These are phyloP conservation scores for Saguinus imperator DNA, from an alignment of 2,113 vertebrate species.

Conservation along the genomic window DNA sequence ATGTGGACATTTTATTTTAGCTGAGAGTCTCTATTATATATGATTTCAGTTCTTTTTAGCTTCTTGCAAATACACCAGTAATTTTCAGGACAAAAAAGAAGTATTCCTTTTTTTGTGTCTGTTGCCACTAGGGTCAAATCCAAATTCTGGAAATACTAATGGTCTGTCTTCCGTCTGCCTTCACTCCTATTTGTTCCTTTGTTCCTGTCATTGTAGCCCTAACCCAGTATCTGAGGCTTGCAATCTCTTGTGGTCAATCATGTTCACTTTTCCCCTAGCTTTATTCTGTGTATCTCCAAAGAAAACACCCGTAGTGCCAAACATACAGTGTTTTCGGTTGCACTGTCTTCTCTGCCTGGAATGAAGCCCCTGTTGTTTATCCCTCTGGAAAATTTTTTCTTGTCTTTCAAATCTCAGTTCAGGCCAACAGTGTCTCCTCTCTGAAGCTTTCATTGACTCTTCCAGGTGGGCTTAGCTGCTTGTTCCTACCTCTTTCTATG, in stretches of 20 bases:
- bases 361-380: not conserved
- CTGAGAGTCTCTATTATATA: not conserved
- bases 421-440: not conserved
- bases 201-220: not conserved
- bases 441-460: not conserved
- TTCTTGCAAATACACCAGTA: slow-evolving; percentile 7
- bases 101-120: not conserved
- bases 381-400: not conserved
- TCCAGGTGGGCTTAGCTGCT: not conserved
- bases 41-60: slow-evolving; percentile 24
- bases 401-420: not conserved
- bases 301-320: not conserved
- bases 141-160: not conserved
- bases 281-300: no score
- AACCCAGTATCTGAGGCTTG: no score
- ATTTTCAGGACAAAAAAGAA: slow-evolving; percentile 9
- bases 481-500: not conserved
- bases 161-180: not conserved
- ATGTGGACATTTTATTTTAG: slow-evolving; percentile 55
- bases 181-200: not conserved
- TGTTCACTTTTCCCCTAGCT: no score
- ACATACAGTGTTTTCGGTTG: not conserved
- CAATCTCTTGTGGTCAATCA: no score
- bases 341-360: not conserved
- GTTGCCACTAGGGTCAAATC: not conserved